Evolutionary conservation across 2,888 invertebrate species (phyloP), one percentile per base, ranked within the genome.

Genomic region (Ceraclea dissimilis): DNA sequence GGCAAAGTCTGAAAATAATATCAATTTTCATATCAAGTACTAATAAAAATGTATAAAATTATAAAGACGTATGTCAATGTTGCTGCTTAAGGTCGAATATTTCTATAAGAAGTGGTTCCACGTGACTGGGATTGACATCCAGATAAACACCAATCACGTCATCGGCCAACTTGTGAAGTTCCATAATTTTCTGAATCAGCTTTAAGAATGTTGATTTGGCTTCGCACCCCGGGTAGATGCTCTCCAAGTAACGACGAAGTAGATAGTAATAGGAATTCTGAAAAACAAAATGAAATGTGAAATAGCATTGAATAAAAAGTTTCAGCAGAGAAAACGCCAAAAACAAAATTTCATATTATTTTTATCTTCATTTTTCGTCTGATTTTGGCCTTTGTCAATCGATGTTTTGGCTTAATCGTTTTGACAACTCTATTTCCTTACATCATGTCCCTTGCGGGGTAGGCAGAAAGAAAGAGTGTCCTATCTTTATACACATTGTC

Each of bases 31-130:
- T 26, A 26, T 26, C n/a, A n/a, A 26, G 26, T 26, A 6, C 10
- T 26, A 26, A 6, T 10, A 26, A 26, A 26, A 6, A 26, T 26
- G 26, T 26, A 16, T 13, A 43, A 17, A 13, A 5, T 17, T 43
- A n/a, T n/a, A 31, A 6, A 31, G 31, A 31, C 6, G 11, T 31
- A 34, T 46, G 57, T 59, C 59, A 59, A 49, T 60, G 60, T 19
- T 76, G 76, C 22, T 76, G 85, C 68, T 93, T 93, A 60, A 96
- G 79, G 76, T 96, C 95, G 66, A 97, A 93, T 68, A 97, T 93
- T 79, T 97, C 96, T 70, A 95, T 88, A 48, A 97, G 78, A 34
- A 97, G 76, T 0, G 96, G 97, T 66, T 95, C 95, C 47, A 97
- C 90, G 68, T 88, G 85, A 58, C 85, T 81, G 26, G 96, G 94